Evolutionary conservation across 2,797 vertebrate species (phyloP).

Genomic region (Tenualosa thibaudeaui): DNA sequence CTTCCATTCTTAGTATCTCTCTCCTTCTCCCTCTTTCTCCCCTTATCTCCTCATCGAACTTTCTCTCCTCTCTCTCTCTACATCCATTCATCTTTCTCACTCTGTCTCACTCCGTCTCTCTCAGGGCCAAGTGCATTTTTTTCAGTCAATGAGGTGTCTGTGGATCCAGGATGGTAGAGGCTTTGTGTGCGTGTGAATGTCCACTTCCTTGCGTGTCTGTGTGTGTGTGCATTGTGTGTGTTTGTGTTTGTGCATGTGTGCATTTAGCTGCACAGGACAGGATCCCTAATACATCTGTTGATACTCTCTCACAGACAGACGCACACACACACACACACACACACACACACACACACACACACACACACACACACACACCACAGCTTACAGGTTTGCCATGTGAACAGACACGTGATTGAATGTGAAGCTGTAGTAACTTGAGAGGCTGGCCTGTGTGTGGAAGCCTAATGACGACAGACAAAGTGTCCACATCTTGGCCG

Average conservation of each 20-base stretch:
- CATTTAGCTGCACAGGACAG: no score
- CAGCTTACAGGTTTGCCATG: not conserved
- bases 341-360: not conserved
- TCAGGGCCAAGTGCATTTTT: constrained; percentile 34
- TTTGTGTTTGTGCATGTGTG: not conserved
- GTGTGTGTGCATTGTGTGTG: not conserved
- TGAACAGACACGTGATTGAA: not conserved
- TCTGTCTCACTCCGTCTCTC: not conserved
- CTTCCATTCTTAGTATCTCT: not conserved
- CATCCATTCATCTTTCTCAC: not conserved
- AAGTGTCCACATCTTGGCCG: not conserved
- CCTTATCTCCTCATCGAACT: not conserved
- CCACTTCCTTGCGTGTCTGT: not conserved
- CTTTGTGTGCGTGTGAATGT: constrained; percentile 18
- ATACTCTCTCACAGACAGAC: no score
- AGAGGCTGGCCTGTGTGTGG: not conserved
- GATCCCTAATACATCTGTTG: no score
- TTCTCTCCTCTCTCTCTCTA: not conserved
- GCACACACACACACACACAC: not conserved
- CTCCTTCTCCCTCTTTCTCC: not conserved
- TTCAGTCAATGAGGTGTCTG: constrained; percentile 43
- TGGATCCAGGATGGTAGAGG: constrained; percentile 45
- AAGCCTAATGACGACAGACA: not conserved
- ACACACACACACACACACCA: not conserved
- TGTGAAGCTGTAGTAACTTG: not conserved